Evolutionary conservation across 1,140 invertebrate genomes (phyloP).

Genomic region (Anadara kagoshimensis): DNA sequence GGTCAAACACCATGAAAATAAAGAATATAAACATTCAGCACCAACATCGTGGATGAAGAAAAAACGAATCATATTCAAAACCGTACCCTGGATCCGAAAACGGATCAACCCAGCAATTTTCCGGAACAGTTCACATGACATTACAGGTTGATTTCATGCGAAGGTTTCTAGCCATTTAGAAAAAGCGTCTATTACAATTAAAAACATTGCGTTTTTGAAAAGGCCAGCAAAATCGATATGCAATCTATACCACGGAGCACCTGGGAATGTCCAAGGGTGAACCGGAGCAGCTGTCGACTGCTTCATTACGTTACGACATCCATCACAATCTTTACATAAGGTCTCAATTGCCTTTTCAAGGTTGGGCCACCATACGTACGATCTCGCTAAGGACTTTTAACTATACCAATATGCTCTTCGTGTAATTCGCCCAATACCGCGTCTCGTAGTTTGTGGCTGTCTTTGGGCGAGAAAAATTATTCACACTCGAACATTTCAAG

Average conservation of each 20-base stretch:
- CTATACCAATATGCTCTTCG: constrained; percentile 75
- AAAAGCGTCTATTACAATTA: constrained; percentile 73
- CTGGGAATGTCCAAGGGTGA: constrained; percentile 38
- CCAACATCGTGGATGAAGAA: too few relatives aligned
- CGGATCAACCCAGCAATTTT: too few relatives aligned
- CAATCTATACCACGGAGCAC: constrained; percentile 36
- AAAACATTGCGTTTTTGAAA: constrained; percentile 43
- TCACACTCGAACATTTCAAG: too few relatives aligned
- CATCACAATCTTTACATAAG: constrained; percentile 72
- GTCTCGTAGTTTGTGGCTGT: too few relatives aligned
- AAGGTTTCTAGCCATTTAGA: constrained; percentile 76
- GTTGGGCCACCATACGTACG: constrained; percentile 76
- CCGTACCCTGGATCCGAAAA: too few relatives aligned
- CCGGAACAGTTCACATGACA: too few relatives aligned
- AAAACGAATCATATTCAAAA: too few relatives aligned
- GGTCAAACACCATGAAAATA: too few relatives aligned
- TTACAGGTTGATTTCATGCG: too few relatives aligned
- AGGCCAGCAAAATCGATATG: constrained; percentile 53
- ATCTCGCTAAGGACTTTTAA: constrained; percentile 72
- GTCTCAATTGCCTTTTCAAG: constrained; percentile 74
- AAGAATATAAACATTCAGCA: too few relatives aligned
- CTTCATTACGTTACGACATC: constrained; percentile 60
- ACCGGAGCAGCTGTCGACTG: constrained; percentile 27
- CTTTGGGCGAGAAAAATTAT: too few relatives aligned
- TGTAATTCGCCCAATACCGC: constrained; percentile 74